phyloP scores from a whole-genome alignment of 2,888 invertebrate genomes.

The Furcula furcula region DNA sequence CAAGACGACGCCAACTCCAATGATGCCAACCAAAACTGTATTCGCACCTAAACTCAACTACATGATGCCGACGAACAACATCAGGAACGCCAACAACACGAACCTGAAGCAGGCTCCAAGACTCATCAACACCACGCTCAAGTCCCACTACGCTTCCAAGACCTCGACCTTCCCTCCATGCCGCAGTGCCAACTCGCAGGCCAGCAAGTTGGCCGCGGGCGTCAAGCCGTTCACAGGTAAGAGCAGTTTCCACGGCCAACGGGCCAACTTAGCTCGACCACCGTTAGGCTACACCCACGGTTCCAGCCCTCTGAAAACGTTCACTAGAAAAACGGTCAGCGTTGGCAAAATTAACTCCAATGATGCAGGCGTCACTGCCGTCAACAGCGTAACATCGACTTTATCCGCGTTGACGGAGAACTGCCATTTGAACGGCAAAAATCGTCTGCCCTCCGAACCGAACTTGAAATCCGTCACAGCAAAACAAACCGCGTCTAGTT shows the following conservation, averaged over 20 bases:
- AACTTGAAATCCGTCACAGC: conserved; percentile 52
- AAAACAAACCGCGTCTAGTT: conserved; percentile 44
- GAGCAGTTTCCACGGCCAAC: conserved; percentile 68
- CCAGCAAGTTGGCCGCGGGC: conserved; percentile 47
- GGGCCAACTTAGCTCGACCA: conserved; percentile 70
- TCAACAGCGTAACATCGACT: conserved; percentile 66
- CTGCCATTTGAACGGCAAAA: conserved; percentile 72
- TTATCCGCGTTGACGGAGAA: conserved; percentile 71
- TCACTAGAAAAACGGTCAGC: conserved; percentile 55
- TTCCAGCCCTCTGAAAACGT: conserved; percentile 62
- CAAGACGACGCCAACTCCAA: conserved; percentile 68
- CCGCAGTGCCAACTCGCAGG: conserved; percentile 67
- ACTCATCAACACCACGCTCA: conserved; percentile 50
- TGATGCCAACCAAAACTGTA: conserved; percentile 65
- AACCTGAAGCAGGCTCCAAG: conserved; percentile 65
- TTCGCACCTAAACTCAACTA: conserved; percentile 72
- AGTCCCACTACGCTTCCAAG: conserved; percentile 65
- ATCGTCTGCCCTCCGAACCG: conserved; percentile 64
- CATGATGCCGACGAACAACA: conserved; percentile 73
- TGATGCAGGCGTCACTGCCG: conserved; percentile 49
- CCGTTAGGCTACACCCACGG: conserved; percentile 59
- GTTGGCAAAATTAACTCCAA: conserved; percentile 46
- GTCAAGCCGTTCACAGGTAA: conserved; percentile 65
- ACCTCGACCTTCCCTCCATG: conserved; percentile 76
- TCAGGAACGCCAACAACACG: conserved; percentile 64